phyloP scores from a whole-genome alignment of 2,113 vertebrate genomes.

The Platanista minor region DNA sequence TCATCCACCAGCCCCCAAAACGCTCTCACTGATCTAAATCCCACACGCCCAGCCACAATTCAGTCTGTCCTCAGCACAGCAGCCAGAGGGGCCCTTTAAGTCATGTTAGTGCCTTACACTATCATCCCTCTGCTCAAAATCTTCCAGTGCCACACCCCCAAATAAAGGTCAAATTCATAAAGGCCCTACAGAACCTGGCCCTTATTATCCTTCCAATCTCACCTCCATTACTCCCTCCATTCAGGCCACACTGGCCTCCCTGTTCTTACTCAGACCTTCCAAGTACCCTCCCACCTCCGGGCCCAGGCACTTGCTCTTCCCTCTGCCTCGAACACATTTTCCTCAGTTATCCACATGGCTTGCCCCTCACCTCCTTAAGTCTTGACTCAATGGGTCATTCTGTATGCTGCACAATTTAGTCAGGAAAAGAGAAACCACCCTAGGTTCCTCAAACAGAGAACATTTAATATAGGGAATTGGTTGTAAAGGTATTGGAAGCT shows the following conservation, averaged over 20 bases:
- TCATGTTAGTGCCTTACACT: not conserved
- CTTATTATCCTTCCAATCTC: not conserved
- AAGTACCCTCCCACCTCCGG: not conserved
- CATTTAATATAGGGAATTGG: not conserved
- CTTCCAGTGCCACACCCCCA: not conserved
- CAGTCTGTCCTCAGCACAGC: not conserved
- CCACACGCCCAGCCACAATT: fast-evolving
- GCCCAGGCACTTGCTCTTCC: not conserved
- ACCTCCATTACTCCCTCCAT: not conserved
- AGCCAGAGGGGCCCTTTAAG: not conserved
- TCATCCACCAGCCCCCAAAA: not conserved
- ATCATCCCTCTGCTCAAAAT: not conserved
- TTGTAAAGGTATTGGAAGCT: not conserved
- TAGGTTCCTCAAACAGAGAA: not conserved
- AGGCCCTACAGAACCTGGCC: not conserved
- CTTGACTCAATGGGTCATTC: not conserved
- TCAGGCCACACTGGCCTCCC: not conserved
- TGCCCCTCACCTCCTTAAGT: not conserved
- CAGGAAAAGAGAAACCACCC: not conserved
- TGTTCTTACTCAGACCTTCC: not conserved
- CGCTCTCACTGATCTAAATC: not conserved
- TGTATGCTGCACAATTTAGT: not conserved
- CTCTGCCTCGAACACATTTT: not conserved
- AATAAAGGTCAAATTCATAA: not conserved
- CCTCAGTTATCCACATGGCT: not conserved